phyloP scores from a whole-genome alignment of 1,140 invertebrate species.

The Lordiphosa clarofinis region DNA sequence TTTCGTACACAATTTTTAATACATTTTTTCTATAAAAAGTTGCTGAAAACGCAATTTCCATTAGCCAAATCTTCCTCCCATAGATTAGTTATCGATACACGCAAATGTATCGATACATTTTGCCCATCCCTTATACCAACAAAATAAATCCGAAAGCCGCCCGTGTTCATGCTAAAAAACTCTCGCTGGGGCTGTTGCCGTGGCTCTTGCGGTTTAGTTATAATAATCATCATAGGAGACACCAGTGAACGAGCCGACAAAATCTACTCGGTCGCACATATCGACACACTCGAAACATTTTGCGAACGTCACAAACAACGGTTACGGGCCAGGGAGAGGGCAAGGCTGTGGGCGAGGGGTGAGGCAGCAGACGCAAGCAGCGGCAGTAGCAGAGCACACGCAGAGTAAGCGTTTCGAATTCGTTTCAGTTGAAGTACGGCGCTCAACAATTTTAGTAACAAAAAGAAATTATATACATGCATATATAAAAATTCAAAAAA shows the following conservation, averaged over 20 bases:
- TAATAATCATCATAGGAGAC: conserved; percentile 4
- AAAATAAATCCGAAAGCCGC: conserved; percentile 12
- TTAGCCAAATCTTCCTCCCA: too few relatives aligned
- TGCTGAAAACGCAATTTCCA: too few relatives aligned
- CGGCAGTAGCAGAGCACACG: conserved; percentile 5
- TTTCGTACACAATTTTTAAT: too few relatives aligned
- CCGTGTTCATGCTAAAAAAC: conserved; percentile 8
- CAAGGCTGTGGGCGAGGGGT: conserved; percentile 1
- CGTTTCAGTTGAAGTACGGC: too few relatives aligned
- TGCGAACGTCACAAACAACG: conserved; percentile 11
- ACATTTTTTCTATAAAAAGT: too few relatives aligned
- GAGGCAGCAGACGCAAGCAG: conserved; percentile 1
- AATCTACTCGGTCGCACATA: neutral
- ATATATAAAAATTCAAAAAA: too few relatives aligned
- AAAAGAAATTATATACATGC: too few relatives aligned
- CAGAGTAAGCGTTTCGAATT: too few relatives aligned
- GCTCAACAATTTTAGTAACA: too few relatives aligned
- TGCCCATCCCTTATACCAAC: conserved; percentile 6
- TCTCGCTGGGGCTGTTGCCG: conserved; percentile 8
- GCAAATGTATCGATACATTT: neutral
- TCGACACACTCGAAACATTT: conserved; percentile 4
- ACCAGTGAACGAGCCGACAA: neutral
- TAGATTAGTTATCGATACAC: too few relatives aligned
- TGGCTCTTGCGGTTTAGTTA: conserved; percentile 5
- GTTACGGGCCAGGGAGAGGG: neutral